A percentile compares a stretch with the other conserved stretches of the same genome.
Evolutionary conservation across 2,888 invertebrate species (phyloP).

Genomic region (Watsonalla binaria): DNA sequence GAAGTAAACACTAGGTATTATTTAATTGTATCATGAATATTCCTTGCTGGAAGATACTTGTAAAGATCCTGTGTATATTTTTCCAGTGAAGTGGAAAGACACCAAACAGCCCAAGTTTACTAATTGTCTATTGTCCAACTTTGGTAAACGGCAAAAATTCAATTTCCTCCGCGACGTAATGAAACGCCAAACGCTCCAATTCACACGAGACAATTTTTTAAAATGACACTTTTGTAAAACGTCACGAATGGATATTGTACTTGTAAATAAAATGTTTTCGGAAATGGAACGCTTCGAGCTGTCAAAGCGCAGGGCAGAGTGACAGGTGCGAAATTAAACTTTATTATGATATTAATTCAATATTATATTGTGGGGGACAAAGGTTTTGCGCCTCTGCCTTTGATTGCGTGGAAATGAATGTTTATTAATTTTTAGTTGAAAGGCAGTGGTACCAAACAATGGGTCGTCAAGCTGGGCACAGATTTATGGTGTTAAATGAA

Average conservation of each 20-base stretch:
- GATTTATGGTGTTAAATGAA: constrained; percentile 2
- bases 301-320: constrained; percentile 37
- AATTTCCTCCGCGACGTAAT: constrained; percentile 6
- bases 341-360: constrained; percentile 47
- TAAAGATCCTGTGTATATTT: too few species aligned
- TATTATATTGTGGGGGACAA: constrained; percentile 28
- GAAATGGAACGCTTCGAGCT: constrained; percentile 46
- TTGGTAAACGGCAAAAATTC: constrained; percentile 14
- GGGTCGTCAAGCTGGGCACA: neutral
- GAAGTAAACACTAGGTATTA: too few species aligned
- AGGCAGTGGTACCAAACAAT: constrained; percentile 6
- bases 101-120: neutral
- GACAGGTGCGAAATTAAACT: constrained; percentile 64
- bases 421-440: constrained; percentile 31
- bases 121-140: neutral
- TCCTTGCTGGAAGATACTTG: too few species aligned
- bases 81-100: too few species aligned
- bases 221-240: constrained; percentile 27
- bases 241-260: constrained; percentile 26
- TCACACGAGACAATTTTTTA: constrained; percentile 26
- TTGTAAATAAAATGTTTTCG: constrained; percentile 39
- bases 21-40: too few species aligned
- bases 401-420: constrained; percentile 20
- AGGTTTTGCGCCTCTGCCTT: constrained; percentile 20
- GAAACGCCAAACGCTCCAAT: constrained; percentile 1